Evolutionary conservation across 2,113 vertebrate genomes (phyloP), one percentile per base, ranked within the genome.

Genomic region (Python bivittatus): DNA sequence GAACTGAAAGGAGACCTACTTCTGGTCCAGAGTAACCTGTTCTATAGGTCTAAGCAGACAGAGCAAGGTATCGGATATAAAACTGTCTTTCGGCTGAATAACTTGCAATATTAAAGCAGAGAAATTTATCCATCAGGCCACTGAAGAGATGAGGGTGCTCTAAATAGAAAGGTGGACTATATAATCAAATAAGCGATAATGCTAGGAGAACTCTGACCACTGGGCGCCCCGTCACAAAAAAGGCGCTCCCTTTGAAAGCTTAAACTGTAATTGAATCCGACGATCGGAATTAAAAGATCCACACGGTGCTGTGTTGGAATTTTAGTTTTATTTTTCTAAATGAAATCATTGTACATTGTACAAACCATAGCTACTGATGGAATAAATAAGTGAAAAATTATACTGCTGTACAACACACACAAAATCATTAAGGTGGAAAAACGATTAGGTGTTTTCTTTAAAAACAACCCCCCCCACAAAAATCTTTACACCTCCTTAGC

Each of bases 351-450:
- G 98, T 98, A 98, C 98, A 98, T 98, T 98, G 98, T 99, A 99
- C 99, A 99, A 99, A 98, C 98, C 98, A 99, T 98, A 98, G 97
- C 98, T 99, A 99, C 98, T 95, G 98, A 99, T 99, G 98, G 98
- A 99, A 99, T 99, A 99, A 99, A 99, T 99, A 99, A 98, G 98
- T 99, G 98, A 98, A 98, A 98, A 98, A 98, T 98, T 98, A 98
- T 98, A 98, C 98, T 98, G 98, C 97, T 98, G 97, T 98, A 98
- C 98, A 98, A 97, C 97, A 98, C 98, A 98, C 98, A 98, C 97
- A 97, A 96, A 98, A 98, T 97, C 86, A 54, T 97, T 88, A 97
- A 96, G 97, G 97, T 98, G 97, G 97, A 20, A 33, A 96, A 97
- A 97, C 96, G 95, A 97, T 96, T 97, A 97, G 95, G 95, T 97